Percentiles rank a stretch among this genome's conserved stretches.
Conservation (phyloP, 2,797 vertebrate species). For the Sebastes alutus region DNA sequence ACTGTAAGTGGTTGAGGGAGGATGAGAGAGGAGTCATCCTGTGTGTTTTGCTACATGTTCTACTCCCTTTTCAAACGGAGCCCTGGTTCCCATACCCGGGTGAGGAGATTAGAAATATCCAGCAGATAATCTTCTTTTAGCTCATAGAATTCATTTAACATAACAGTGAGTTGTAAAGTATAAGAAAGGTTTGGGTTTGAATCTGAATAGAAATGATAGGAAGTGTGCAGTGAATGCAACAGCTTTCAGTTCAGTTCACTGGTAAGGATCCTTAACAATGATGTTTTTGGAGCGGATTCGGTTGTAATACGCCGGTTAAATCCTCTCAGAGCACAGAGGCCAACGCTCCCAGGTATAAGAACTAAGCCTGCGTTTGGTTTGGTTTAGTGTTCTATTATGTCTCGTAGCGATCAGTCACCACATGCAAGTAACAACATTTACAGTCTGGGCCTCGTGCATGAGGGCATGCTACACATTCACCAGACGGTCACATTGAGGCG, state of each 20-base stretch:
- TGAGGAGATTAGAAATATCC: neutral
- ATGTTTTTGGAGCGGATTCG: neutral
- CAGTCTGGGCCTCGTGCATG: constrained; percentile 63
- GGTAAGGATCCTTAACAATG: neutral
- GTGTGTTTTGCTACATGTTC: constrained; percentile 75
- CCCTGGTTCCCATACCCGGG: constrained; percentile 34
- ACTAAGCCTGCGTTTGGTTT: constrained; percentile 35
- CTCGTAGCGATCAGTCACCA: constrained; percentile 64
- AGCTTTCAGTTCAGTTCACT: neutral
- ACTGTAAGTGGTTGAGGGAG: constrained; percentile 29
- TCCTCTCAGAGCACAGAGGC: neutral
- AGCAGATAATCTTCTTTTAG: neutral
- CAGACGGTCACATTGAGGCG: constrained; percentile 71
- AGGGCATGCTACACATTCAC: constrained; percentile 81
- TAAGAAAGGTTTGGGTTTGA: neutral
- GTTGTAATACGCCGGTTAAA: constrained; percentile 2
- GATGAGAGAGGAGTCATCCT: constrained; percentile 18
- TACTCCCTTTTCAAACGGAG: constrained; percentile 39
- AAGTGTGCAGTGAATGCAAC: neutral
- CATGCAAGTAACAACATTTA: constrained; percentile 80
- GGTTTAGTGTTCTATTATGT: constrained; percentile 55
- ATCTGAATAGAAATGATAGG: neutral
- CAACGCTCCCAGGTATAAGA: constrained; percentile 32
- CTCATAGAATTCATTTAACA: neutral
- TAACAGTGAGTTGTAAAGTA: neutral